Conservation (phyloP, 1,140 invertebrate genomes). For the Fopius arisanus region DNA sequence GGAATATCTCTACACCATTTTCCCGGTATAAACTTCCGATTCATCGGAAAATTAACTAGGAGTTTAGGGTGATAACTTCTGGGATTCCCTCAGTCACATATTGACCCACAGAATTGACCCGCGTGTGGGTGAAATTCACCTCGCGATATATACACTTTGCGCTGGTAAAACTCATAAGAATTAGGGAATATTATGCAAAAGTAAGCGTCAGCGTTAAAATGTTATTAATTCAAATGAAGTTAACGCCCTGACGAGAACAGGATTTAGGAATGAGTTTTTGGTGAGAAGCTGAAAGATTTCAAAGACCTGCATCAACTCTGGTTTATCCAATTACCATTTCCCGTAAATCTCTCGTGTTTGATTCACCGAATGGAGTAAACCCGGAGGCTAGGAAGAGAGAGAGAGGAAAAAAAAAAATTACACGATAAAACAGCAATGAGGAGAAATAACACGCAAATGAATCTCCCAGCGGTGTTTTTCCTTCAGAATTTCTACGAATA, state of each 20-base stretch:
- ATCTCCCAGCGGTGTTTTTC: background rate
- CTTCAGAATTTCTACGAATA: background rate
- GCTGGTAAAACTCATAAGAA: too few species aligned
- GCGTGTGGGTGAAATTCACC: too few species aligned
- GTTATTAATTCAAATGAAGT: too few species aligned
- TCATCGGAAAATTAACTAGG: background rate
- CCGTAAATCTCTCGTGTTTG: background rate
- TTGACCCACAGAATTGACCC: too few species aligned
- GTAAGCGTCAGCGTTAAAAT: too few species aligned
- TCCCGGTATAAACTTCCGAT: background rate
- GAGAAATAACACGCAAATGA: background rate
- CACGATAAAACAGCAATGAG: background rate
- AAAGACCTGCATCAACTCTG: background rate
- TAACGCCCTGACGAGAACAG: too few species aligned
- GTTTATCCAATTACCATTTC: conserved; percentile 8
- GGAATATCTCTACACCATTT: background rate
- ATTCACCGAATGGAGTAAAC: background rate
- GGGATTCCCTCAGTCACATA: too few species aligned
- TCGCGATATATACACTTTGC: too few species aligned
- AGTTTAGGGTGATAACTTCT: background rate
- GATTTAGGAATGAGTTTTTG: background rate
- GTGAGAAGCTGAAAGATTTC: background rate
- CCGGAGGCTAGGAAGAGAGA: background rate
- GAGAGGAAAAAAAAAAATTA: background rate
- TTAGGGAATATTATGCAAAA: too few species aligned